A percentile compares a stretch with the other conserved stretches of the same genome.
Evolutionary conservation across 2,113 vertebrate species (phyloP).

Genomic region (Rafetus swinhoei): DNA sequence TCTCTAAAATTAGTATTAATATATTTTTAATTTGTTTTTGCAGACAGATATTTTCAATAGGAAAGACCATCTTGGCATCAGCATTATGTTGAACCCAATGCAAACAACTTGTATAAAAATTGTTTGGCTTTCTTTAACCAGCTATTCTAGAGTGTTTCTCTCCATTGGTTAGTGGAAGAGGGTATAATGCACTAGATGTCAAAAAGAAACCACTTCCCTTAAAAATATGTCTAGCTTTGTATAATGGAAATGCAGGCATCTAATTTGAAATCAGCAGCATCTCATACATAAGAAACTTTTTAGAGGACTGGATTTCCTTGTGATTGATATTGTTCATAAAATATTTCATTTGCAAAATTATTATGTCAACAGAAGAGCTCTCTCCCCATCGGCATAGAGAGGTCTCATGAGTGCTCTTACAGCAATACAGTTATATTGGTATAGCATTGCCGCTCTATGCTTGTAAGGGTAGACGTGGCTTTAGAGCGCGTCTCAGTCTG

Average conservation of each 20-base stretch:
- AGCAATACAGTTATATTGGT: too few relatives aligned
- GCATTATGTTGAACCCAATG: not conserved
- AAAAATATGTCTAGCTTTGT: not conserved
- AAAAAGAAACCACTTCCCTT: not conserved
- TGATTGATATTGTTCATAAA: not conserved
- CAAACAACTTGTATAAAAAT: not conserved
- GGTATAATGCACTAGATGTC: not conserved
- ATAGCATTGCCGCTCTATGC: too few relatives aligned
- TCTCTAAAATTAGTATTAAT: not conserved
- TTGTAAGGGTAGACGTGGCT: too few relatives aligned
- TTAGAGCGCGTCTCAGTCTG: not conserved
- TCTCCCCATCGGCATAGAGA: too few relatives aligned
- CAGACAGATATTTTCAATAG: not conserved
- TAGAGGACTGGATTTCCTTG: not conserved
- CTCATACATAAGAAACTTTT: not conserved
- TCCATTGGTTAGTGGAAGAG: not conserved
- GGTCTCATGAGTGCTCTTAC: too few relatives aligned
- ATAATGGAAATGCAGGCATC: not conserved
- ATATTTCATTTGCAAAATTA: not conserved
- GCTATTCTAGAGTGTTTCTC: not conserved
- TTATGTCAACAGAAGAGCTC: too few relatives aligned
- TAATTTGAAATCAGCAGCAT: not conserved
- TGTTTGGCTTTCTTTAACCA: not conserved
- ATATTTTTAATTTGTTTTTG: not conserved
- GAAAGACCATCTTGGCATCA: not conserved